A percentile compares a stretch with the other conserved stretches of the same genome.
phyloP scores from a whole-genome alignment of 2,797 vertebrate species.

The Cheirogaleus major region DNA sequence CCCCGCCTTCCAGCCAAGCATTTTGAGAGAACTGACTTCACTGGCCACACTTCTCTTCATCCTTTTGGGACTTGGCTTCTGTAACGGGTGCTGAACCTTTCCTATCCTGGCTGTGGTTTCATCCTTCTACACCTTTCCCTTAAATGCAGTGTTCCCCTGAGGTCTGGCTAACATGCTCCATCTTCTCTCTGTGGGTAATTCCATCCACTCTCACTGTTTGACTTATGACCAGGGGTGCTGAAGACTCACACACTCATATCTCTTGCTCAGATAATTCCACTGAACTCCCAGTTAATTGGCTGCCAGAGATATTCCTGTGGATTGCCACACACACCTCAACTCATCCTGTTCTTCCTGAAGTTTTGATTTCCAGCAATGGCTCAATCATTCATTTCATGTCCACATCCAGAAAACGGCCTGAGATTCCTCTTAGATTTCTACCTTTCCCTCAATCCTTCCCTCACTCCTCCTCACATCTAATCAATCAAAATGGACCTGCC shows the following conservation, averaged over 20 bases:
- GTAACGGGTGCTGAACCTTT: background rate
- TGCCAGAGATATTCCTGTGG: background rate
- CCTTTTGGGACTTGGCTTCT: background rate
- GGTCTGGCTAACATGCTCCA: background rate
- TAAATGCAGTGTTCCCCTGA: background rate
- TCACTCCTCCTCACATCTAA: background rate
- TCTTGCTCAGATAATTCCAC: background rate
- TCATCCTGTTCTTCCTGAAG: background rate
- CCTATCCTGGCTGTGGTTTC: background rate
- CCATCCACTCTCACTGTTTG: constrained; percentile 44
- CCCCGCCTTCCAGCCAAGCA: background rate
- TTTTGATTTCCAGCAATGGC: constrained; percentile 45
- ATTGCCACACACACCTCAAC: background rate
- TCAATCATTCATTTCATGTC: background rate
- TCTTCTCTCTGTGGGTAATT: background rate
- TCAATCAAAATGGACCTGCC: background rate
- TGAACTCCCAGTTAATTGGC: constrained; percentile 48
- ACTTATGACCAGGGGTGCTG: constrained; percentile 47
- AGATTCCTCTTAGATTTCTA: background rate
- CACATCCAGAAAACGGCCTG: background rate
- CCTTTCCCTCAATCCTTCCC: background rate
- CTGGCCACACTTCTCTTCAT: background rate
- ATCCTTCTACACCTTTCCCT: background rate
- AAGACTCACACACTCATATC: background rate
- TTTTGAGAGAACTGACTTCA: background rate